phyloP scores from a whole-genome alignment of 2,888 invertebrate genomes.

The Pseudeuparius sepicola region DNA sequence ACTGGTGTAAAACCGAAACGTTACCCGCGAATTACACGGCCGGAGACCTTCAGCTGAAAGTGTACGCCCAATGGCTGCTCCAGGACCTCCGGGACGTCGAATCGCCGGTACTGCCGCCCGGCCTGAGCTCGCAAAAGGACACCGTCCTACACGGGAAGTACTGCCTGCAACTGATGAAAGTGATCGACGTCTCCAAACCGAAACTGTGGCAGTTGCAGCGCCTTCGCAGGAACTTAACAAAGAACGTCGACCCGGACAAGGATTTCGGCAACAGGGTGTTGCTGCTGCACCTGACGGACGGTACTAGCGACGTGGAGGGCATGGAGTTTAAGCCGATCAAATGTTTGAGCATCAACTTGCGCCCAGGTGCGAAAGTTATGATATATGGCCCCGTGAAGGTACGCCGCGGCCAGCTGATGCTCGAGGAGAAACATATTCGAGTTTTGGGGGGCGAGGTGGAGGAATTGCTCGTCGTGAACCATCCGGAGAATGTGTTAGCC shows the following conservation, averaged over 20 bases:
- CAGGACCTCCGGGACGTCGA: slow-evolving; percentile 55
- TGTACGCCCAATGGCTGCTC: slow-evolving; percentile 56
- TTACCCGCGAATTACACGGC: slow-evolving; percentile 36
- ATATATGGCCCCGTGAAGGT: slow-evolving; percentile 62
- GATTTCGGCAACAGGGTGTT: slow-evolving; percentile 54
- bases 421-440: slow-evolving; percentile 50
- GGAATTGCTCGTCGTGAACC: slow-evolving; percentile 46
- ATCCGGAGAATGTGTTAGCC: slow-evolving; percentile 51
- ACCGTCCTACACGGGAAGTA: slow-evolving; percentile 43
- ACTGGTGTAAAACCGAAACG: slow-evolving; percentile 43
- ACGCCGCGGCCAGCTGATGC: slow-evolving; percentile 56
- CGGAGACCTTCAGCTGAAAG: slow-evolving; percentile 46
- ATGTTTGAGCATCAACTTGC: slow-evolving; percentile 45
- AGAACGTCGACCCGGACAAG: slow-evolving; percentile 46
- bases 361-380: slow-evolving; percentile 54
- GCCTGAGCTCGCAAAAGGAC: slow-evolving; percentile 41
- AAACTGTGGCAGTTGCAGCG: slow-evolving; percentile 37
- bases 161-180: slow-evolving; percentile 52
- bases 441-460: slow-evolving; percentile 67
- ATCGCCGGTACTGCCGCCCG: slow-evolving; percentile 49
- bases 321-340: slow-evolving; percentile 60
- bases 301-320: slow-evolving; percentile 55
- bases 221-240: slow-evolving; percentile 40
- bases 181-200: slow-evolving; percentile 51
- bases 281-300: slow-evolving; percentile 64